Base-by-base conservation (phyloP, 2,888 invertebrate species). In the Hirtodrosophila histrioides region DNA sequence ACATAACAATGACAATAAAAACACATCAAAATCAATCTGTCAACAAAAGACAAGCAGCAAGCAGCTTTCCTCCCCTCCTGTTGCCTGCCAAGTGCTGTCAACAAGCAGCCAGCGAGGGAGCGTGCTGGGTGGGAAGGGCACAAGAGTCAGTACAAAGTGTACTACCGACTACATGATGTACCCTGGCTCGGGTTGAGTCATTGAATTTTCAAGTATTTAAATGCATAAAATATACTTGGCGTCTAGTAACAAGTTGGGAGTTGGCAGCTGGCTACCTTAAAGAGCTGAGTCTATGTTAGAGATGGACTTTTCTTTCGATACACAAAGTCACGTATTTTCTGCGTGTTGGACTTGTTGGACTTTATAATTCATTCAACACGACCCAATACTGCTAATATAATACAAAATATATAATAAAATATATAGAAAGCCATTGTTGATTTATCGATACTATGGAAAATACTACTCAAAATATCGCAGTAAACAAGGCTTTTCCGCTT, bases 11-110 rank as follows among this genome's bases (percentile, higher is more conserved):
- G 69, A 79, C 77, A 83, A 79, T 83, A 69, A 80, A 88, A 83
- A 78, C 69, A 82, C 84, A 86, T 76, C 74, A 88, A 80, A 88
- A 86, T 86, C 89, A 86, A 86, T 86, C 75, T 88, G 84, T 80
- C 88, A 79, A 78, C 80, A 88, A 72, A 65, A 62, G 66, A 55
- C 78, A 72, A 43, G 33, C 50, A 69, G 46, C 50, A 23, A 27
- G 37, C 46, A 41, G 53, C 37, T 45, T 31, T 31, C 8, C 31
- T 9, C 31, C 31, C 8, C 43, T 40, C 50, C 24, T 58, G 46
- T 50, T 51, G 45, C 40, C 62, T 29, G 48, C 49, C 57, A 76
- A 74, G 67, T 75, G 70, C 75, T 65, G 71, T 72, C 82, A 71
- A 74, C 62, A 69, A 62, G 36, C 51, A 12, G 27, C 9, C 55